A percentile compares a stretch with the other conserved stretches of the same genome.
Evolutionary conservation across 2,888 invertebrate species (phyloP).

Genomic region (Ischnura elegans): DNA sequence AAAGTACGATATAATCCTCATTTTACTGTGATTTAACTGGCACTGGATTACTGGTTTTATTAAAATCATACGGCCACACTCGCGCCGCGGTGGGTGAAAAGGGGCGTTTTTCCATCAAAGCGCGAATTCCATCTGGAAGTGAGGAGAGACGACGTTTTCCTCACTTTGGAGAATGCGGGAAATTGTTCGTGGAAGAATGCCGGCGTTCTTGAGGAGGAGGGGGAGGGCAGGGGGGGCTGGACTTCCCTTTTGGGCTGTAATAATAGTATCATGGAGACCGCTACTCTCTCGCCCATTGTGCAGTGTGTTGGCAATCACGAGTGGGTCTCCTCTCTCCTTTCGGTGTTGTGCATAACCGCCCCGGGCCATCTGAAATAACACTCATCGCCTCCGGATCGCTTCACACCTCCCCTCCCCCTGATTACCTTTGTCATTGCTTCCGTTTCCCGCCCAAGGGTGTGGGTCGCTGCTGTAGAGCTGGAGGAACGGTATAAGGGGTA

Average conservation of each 20-base stretch:
- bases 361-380: slow-evolving; percentile 51
- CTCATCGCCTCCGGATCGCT: slow-evolving; percentile 19
- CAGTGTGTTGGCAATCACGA: slow-evolving; percentile 40
- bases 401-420: background rate
- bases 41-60: too few species aligned
- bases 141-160: too few species aligned
- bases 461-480: background rate
- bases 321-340: background rate
- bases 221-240: background rate
- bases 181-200: background rate
- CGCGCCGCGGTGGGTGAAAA: too few species aligned
- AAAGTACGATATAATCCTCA: too few species aligned
- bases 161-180: too few species aligned
- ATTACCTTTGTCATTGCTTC: background rate
- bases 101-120: too few species aligned
- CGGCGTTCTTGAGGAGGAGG: background rate
- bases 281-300: slow-evolving; percentile 43
- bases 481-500: too few species aligned
- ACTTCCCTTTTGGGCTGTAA: too few species aligned
- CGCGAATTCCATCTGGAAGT: too few species aligned
- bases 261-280: too few species aligned
- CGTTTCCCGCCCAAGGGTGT: background rate
- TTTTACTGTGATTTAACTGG: too few species aligned
- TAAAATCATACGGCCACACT: too few species aligned
- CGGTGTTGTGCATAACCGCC: background rate